Base-by-base conservation (phyloP, 2,113 vertebrate species). In the Chaetorhynchus papuensis region DNA sequence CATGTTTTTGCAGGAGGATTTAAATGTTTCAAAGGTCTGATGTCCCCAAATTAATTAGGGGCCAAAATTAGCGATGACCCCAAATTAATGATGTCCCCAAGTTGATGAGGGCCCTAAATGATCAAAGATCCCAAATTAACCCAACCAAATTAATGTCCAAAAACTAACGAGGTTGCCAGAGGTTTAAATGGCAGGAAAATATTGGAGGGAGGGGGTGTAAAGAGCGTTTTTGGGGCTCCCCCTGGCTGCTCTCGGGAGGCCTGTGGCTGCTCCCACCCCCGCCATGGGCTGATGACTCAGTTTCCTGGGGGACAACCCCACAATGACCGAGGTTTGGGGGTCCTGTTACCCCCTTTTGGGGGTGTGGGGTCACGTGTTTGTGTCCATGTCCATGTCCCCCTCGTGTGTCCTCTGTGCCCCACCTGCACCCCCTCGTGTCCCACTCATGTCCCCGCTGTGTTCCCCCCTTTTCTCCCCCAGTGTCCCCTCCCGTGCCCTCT, bases 341-440 rank as follows among this genome's bases (percentile, higher is more conserved):
- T 20, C 24, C 30, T 2, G 28, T 8, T 13, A n/a, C 59, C 69
- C 19, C 60, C 5, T 49, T 41, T 35, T 23, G 42, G 23, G n/a
- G 35, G 10, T 16, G 13, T 16, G 28, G 22, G 28, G 52, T 68
- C 1, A 1, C 3, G 1, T 2, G n/a, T 21, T 27, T 24, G 30
- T 23, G 30, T 15, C 21, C 22, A 7, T 44, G 27, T 31, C 50
- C 21, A 0, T 11, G 56, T 54, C 14, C 49, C 41, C 39, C 33
- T 63, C 1, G 21, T 11, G 47, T 9, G 47, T 6, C 21, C 16
- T 37, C 39, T 54, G 31, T 19, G 39, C 49, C 20, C 11, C 54
- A 24, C 20, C 19, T 35, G 37, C 54, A 19, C 14, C 11, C 17
- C 18, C 7, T 9, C 6, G 6, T 47, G 52, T 57, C 71, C 50